Conservation (phyloP, 2,888 invertebrate species). For the Asteroscopus sphinx region DNA sequence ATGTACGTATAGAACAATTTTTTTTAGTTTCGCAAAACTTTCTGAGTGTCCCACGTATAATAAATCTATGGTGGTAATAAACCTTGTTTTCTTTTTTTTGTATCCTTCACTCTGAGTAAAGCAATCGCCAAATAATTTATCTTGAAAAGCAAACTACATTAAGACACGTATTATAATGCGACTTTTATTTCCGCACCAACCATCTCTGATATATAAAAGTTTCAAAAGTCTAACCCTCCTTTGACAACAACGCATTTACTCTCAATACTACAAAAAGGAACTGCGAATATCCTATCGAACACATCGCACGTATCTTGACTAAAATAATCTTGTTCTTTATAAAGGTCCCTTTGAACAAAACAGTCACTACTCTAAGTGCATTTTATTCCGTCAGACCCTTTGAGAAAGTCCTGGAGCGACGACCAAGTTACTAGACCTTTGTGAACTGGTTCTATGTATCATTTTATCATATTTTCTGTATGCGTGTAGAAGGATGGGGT, state of each 20-base stretch:
- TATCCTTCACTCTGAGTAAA: no score
- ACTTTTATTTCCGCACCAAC: constrained; percentile 1
- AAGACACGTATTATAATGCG: no score
- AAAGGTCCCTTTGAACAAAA: constrained; percentile 74
- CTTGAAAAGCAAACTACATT: no score
- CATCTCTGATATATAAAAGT: constrained; percentile 30
- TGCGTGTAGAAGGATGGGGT: constrained; percentile 32
- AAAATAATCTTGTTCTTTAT: constrained; percentile 74
- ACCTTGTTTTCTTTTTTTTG: no score
- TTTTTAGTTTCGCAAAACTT: no score
- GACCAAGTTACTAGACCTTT: constrained; percentile 60
- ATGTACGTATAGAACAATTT: no score
- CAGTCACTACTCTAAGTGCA: constrained; percentile 77
- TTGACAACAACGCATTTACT: constrained; percentile 23
- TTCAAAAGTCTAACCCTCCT: constrained; percentile 12
- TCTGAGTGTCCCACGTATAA: no score
- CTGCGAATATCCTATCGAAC: constrained; percentile 52
- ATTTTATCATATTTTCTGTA: constrained; percentile 38
- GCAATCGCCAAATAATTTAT: no score
- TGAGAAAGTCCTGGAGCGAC: constrained; percentile 62
- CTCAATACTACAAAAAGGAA: constrained; percentile 30
- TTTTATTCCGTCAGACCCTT: constrained; percentile 80
- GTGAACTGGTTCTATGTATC: constrained; percentile 12
- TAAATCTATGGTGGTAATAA: no score
- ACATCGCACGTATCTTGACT: constrained; percentile 65